Evolutionary conservation across 1,140 invertebrate species (phyloP).

Genomic region (Vanessa tameamea): DNA sequence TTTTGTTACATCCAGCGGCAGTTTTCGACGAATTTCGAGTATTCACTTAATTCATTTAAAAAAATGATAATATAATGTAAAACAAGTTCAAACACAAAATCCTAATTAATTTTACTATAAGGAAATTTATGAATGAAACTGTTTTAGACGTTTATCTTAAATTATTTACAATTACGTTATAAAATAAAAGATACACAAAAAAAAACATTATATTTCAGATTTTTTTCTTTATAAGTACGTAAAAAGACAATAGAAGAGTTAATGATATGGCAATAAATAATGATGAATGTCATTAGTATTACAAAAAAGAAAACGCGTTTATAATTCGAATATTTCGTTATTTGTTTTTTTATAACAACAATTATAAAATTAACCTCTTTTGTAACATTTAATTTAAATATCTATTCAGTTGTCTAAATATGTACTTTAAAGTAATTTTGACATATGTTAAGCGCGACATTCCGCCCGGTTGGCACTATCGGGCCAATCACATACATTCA

Average conservation of each 20-base stretch:
- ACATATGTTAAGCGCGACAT: slow-evolving; percentile 58
- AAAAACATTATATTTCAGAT: slow-evolving; percentile 11
- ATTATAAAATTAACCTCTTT: no score
- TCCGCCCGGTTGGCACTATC: slow-evolving; percentile 84
- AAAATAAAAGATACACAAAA: slow-evolving; percentile 28
- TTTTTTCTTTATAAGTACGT: slow-evolving; percentile 10
- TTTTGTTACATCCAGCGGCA: background rate
- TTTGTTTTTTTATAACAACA: no score
- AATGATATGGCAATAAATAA: slow-evolving; percentile 9
- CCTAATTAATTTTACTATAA: slow-evolving; percentile 1
- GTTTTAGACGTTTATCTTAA: slow-evolving; percentile 32
- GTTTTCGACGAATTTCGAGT: background rate
- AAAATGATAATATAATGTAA: slow-evolving; percentile 21
- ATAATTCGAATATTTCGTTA: background rate
- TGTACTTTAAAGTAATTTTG: slow-evolving; percentile 3
- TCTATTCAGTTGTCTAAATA: background rate
- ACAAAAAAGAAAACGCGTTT: background rate
- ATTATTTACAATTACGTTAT: slow-evolving; percentile 14
- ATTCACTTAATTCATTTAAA: slow-evolving; percentile 13
- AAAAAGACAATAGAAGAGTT: background rate
- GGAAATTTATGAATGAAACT: slow-evolving; percentile 28
- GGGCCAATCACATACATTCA: slow-evolving; percentile 90
- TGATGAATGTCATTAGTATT: background rate
- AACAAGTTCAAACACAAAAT: slow-evolving; percentile 33
- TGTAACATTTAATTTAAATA: background rate